These are phyloP conservation scores for Clarias laeviceps DNA, from an alignment of 2,797 vertebrate species.

Conservation along the genomic window DNA sequence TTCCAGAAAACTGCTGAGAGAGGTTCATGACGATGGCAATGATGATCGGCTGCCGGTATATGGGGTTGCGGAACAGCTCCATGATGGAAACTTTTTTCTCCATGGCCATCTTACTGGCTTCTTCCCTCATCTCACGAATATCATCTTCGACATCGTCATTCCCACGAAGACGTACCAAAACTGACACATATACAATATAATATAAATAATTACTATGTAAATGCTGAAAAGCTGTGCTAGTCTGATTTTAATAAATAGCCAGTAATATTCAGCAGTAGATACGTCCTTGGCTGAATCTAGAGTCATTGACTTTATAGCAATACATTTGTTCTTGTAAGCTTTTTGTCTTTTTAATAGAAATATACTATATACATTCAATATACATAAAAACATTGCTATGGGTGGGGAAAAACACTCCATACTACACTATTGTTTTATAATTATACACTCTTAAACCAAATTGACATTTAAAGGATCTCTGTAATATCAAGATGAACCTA, in stretches of 20 bases:
- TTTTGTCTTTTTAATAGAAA: neutral
- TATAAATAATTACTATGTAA: neutral
- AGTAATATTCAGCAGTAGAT: neutral
- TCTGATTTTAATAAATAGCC: neutral
- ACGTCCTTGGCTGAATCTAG: neutral
- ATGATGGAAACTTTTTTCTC: constrained; percentile 87
- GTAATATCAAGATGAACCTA: neutral
- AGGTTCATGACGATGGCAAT: constrained; percentile 90
- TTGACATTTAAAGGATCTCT: neutral
- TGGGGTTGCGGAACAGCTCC: constrained; percentile 84
- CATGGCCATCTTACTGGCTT: constrained; percentile 82
- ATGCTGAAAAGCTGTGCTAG: neutral
- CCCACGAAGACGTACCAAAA: constrained; percentile 83
- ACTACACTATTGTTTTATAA: too few relatives aligned
- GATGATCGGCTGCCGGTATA: constrained; percentile 87
- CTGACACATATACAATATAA: constrained; percentile 63
- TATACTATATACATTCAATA: too few relatives aligned
- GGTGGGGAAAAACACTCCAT: too few relatives aligned
- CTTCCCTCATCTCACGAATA: constrained; percentile 92
- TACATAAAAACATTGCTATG: neutral
- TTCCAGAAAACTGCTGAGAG: constrained; percentile 94
- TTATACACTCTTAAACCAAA: neutral
- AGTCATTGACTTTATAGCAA: neutral
- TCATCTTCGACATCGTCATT: constrained; percentile 79
- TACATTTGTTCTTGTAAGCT: neutral